Percentiles rank a stretch among this genome's conserved stretches.
These are phyloP conservation scores for Thalpophila matura DNA, from an alignment of 2,888 invertebrate genomes.

Conservation along the genomic window DNA sequence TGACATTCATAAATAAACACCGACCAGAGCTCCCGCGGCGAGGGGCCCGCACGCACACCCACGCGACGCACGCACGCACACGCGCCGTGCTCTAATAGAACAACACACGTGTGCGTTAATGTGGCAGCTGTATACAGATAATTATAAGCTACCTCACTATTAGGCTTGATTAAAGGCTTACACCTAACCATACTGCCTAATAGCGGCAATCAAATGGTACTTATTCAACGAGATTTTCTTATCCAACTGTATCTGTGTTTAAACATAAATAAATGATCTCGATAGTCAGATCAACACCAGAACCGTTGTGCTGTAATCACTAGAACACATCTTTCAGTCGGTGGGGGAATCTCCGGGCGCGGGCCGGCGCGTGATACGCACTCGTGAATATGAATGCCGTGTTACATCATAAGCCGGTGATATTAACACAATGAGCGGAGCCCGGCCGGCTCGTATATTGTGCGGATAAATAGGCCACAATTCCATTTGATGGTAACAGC, in stretches of 20 bases:
- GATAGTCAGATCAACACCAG: neutral
- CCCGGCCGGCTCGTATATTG: conserved; percentile 32
- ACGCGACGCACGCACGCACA: too few relatives aligned
- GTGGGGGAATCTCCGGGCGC: too few relatives aligned
- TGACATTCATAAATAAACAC: too few relatives aligned
- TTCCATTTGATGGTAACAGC: conserved; percentile 51
- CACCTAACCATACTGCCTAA: conserved; percentile 4
- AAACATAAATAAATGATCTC: neutral
- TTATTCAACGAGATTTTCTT: neutral
- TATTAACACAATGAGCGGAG: conserved; percentile 33
- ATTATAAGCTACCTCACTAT: conserved; percentile 2
- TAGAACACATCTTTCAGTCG: neutral
- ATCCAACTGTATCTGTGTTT: neutral
- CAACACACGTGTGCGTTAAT: conserved; percentile 19
- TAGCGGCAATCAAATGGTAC: neutral
- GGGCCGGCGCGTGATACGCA: neutral
- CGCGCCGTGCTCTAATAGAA: too few relatives aligned
- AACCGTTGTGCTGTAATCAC: neutral
- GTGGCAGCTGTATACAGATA: neutral
- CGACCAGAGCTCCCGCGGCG: too few relatives aligned
- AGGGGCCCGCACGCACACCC: too few relatives aligned
- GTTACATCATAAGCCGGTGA: conserved; percentile 13
- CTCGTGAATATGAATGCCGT: conserved; percentile 1
- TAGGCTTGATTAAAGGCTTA: conserved; percentile 17
- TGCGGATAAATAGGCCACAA: conserved; percentile 51